Evolutionary conservation across 2,888 invertebrate genomes (phyloP), one percentile per base, ranked within the genome.

Genomic region (Mellilla xanthometata): DNA sequence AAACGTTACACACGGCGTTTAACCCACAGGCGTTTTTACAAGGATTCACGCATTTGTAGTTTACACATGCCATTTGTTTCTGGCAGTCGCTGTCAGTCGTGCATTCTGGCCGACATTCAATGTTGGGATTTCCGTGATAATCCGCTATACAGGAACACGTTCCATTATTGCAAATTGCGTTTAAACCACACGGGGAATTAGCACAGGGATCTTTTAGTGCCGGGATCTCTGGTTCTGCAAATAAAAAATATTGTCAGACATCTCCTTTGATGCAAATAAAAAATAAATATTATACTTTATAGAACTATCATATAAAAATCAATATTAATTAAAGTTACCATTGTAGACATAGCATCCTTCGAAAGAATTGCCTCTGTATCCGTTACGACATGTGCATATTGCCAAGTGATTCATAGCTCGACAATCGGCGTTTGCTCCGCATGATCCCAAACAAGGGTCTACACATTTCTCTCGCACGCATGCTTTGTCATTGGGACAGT

Each of bases 71-170:
- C 66, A 91, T 81, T 60, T 92, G 92, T 63, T 92, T 93, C 7
- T 92, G 78, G 68, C 95, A 96, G 61, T 95, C 95, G n/a, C 93
- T 90, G 68, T 94, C 93, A 52, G 90, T 92, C 29, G 92, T 92
- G 72, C 96, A 96, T 81, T 96, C 95, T 1, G 95, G 95, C 36
- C 94, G 91, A 73, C 95, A 95, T 66, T 93, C 93, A 51, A 92
- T 81, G 41, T 88, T 86, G 12, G 95, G 93, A 74, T 94, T 93
- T 48, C 94, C 94, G 51, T 91, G 87, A 62, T 92, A 93, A 60
- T 91, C 93, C 36, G 89, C 76, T 39, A 91, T 79, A 67, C 94
- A 94, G 3, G 90, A 90, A 65, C 93, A 94, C n/a, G 90, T 76
- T 40, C 91, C 92, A 60, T 92, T 90, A 43, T 81, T 72, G 63